phyloP scores from a whole-genome alignment of 2,888 invertebrate species.

The Sphinx pinastri region DNA sequence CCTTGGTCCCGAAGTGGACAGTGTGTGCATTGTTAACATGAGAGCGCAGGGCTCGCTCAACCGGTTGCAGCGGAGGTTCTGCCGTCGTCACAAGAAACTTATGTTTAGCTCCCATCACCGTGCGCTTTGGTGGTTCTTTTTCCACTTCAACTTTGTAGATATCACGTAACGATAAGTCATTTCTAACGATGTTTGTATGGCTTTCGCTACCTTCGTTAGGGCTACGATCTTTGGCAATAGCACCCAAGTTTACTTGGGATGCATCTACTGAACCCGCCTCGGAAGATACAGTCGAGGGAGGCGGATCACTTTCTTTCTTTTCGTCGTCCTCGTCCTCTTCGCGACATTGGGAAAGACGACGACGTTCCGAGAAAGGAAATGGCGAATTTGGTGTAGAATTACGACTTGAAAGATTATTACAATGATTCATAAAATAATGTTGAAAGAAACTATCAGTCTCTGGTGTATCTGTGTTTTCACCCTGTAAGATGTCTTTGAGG shows the following conservation, averaged over 20 bases:
- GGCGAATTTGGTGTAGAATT: constrained; percentile 70
- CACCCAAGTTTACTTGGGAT: constrained; percentile 42
- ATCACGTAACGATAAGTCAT: constrained; percentile 32
- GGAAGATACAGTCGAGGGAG: constrained; percentile 46
- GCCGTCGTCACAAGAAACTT: constrained; percentile 74
- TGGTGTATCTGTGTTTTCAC: constrained; percentile 82
- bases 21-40: constrained; percentile 85
- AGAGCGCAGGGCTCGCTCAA: constrained; percentile 75
- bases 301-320: constrained; percentile 60
- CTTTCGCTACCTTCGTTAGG: constrained; percentile 41
- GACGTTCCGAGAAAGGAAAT: constrained; percentile 83
- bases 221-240: constrained; percentile 41
- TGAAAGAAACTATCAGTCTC: constrained; percentile 87
- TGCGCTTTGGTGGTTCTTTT: constrained; percentile 65
- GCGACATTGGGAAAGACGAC: constrained; percentile 91
- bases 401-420: constrained; percentile 87
- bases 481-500: constrained; percentile 87
- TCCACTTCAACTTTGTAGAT: constrained; percentile 50
- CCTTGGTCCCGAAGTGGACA: constrained; percentile 87
- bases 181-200: constrained; percentile 41
- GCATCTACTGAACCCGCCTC: constrained; percentile 44
- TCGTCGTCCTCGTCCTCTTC: constrained; percentile 93
- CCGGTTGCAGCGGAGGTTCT: constrained; percentile 61
- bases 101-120: constrained; percentile 72
- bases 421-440: constrained; percentile 89